Conservation (phyloP, 2,797 vertebrate genomes). For the Myotis findleyi region DNA sequence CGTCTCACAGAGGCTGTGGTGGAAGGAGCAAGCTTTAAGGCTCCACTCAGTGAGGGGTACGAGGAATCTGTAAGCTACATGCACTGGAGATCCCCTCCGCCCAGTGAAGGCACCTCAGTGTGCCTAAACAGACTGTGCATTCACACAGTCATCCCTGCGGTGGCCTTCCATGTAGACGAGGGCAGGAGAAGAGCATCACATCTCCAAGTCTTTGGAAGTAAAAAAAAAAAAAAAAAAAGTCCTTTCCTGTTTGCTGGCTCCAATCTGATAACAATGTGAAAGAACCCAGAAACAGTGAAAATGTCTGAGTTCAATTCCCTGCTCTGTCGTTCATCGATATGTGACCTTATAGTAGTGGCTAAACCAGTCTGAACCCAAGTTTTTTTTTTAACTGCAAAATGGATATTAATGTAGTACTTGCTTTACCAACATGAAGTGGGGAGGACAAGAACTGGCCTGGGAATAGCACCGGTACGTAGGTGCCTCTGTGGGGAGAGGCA, state of each 20-base stretch:
- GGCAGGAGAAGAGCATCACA: background rate
- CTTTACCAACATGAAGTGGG: background rate
- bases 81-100: background rate
- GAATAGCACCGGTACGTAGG: background rate
- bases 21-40: background rate
- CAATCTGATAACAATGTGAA: background rate
- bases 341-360: background rate
- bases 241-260: background rate
- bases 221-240: conserved; percentile 26
- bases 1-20: background rate
- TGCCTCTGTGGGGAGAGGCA: background rate
- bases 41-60: background rate
- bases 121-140: background rate
- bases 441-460: background rate
- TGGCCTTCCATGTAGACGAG: background rate
- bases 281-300: background rate
- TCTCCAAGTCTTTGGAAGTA: background rate
- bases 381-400: background rate
- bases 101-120: background rate
- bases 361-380: background rate
- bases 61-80: background rate
- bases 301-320: background rate
- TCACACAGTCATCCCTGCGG: background rate
- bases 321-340: background rate
- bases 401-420: background rate